Evolutionary conservation across 2,797 vertebrate genomes (phyloP).

Genomic region (Tokudaia muenninki): DNA sequence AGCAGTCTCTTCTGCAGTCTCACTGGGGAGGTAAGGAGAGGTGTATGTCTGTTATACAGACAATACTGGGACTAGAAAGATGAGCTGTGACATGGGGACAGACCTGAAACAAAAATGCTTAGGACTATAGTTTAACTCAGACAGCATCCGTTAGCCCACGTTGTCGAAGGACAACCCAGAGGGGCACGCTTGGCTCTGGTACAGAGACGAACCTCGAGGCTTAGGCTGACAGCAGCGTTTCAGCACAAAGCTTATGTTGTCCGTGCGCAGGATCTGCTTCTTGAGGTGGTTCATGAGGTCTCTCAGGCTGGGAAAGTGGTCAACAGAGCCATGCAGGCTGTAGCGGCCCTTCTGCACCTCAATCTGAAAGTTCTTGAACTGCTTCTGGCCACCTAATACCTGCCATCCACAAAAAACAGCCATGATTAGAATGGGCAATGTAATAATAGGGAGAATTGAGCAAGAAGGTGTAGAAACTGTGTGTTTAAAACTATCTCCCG

Average conservation of each 20-base stretch:
- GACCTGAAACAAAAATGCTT: neutral
- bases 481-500: neutral
- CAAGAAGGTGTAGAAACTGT: neutral
- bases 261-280: conserved; percentile 95
- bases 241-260: conserved; percentile 95
- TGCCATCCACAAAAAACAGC: conserved; percentile 41
- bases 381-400: conserved; percentile 85
- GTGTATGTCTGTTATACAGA: neutral
- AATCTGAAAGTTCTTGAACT: conserved; percentile 99
- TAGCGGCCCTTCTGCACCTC: conserved; percentile 91
- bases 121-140: neutral
- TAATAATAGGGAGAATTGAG: neutral
- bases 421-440: conserved; percentile 12
- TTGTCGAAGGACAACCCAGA: neutral
- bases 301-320: conserved; percentile 89
- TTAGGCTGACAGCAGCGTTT: conserved; percentile 96
- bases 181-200: too few species aligned
- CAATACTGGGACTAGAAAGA: neutral
- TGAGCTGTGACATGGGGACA: neutral
- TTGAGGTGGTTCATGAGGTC: conserved; percentile 96
- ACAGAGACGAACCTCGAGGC: conserved; percentile 92
- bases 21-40: neutral
- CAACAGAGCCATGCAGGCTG: conserved; percentile 92
- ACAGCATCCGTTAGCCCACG: neutral
- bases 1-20: neutral